phyloP scores from a whole-genome alignment of 2,113 vertebrate species.

The Reinhardtius hippoglossoides region DNA sequence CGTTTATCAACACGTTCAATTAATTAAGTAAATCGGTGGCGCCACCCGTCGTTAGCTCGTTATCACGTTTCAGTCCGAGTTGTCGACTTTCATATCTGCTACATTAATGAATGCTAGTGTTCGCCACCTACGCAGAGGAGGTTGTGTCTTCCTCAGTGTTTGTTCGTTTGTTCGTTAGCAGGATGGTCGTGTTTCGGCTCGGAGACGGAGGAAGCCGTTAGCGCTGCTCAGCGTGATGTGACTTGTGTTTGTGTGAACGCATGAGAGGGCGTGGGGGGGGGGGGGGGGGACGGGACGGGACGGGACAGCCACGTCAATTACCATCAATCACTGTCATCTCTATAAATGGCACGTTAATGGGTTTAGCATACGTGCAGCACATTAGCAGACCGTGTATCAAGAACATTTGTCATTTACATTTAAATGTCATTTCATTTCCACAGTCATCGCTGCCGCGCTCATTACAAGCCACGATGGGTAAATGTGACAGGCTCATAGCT shows the following conservation, averaged over 20 bases:
- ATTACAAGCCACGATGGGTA: slow-evolving; percentile 20
- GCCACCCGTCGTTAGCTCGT: no score
- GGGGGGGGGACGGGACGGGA: neutral
- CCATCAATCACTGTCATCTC: slow-evolving; percentile 49
- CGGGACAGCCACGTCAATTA: slow-evolving; percentile 28
- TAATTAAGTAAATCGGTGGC: no score
- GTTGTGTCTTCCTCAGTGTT: no score
- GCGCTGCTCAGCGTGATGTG: neutral
- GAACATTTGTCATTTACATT: slow-evolving; percentile 41
- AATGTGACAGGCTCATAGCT: slow-evolving; percentile 20
- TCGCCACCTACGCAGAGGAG: no score
- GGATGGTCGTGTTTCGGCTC: no score
- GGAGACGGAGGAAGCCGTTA: neutral
- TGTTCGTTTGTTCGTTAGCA: no score
- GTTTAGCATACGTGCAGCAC: neutral
- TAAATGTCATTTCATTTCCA: slow-evolving; percentile 21
- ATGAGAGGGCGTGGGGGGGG: neutral
- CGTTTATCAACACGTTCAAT: no score
- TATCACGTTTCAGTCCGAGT: no score
- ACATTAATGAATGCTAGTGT: no score
- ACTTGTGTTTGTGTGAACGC: neutral
- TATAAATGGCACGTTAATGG: slow-evolving; percentile 13
- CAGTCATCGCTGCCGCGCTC: slow-evolving; percentile 16
- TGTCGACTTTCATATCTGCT: no score
- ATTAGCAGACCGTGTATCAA: neutral